Percentiles rank a stretch among this genome's conserved stretches.
These are phyloP conservation scores for Bimastos eiseni DNA, from an alignment of 2,888 invertebrate species.

Conservation along the genomic window DNA sequence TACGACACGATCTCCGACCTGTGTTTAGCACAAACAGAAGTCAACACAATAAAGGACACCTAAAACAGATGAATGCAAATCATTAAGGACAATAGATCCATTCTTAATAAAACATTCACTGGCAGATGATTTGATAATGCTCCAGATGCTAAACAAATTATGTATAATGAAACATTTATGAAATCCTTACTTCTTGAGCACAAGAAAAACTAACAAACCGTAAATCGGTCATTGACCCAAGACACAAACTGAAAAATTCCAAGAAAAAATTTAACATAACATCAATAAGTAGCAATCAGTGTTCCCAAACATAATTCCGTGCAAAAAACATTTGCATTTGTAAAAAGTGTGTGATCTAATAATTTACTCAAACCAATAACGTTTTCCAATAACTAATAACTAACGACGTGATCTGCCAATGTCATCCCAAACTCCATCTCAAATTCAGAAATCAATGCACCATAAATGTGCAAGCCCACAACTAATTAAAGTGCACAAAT, in stretches of 20 bases:
- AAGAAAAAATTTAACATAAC: not conserved
- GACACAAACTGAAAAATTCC: not conserved
- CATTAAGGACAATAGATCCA: not conserved
- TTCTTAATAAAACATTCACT: not conserved
- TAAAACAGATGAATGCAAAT: not conserved
- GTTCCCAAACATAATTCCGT: not conserved
- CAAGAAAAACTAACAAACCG: not conserved
- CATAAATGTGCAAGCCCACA: not conserved
- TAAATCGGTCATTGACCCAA: no score
- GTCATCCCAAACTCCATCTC: not conserved
- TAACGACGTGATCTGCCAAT: not conserved
- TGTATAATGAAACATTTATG: not conserved
- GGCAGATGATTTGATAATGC: not conserved
- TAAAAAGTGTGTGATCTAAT: not conserved
- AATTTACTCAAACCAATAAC: not conserved
- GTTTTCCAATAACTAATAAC: not conserved
- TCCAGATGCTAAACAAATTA: not conserved
- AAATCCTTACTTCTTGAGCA: not conserved
- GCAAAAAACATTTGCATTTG: not conserved
- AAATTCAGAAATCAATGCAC: not conserved
- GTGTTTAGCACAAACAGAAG: not conserved
- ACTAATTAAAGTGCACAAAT: not conserved
- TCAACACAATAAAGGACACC: not conserved
- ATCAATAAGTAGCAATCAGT: not conserved
- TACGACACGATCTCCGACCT: no score